Conservation (phyloP, 2,113 vertebrate genomes). For the Sander lucioperca region DNA sequence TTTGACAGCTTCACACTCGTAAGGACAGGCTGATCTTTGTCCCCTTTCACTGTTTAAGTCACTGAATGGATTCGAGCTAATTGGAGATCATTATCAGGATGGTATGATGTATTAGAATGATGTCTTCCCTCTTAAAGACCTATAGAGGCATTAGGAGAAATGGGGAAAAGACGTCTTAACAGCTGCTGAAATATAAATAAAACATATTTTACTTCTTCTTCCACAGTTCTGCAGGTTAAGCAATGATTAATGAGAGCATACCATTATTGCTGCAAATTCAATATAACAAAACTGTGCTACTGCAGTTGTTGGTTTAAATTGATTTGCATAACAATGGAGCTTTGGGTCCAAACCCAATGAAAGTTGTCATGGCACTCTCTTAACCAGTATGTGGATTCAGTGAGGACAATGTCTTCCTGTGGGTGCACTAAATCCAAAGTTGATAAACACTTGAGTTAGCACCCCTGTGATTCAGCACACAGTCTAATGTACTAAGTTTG, state of each 20-base stretch:
- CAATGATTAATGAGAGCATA: not conserved
- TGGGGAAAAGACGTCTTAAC: conserved; percentile 18
- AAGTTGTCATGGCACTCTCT: conserved; percentile 21
- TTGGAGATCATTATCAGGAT: conserved; percentile 81
- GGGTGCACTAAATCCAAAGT: conserved; percentile 74
- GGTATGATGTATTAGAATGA: conserved; percentile 76
- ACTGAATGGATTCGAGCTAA: conserved; percentile 80
- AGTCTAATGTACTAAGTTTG: conserved; percentile 79
- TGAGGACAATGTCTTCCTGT: conserved; percentile 54
- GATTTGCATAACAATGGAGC: not conserved
- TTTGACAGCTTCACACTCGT: conserved; percentile 65
- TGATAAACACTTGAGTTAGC: conserved; percentile 76
- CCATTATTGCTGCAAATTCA: not conserved
- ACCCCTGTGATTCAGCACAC: conserved; percentile 74
- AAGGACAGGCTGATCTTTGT: conserved; percentile 75
- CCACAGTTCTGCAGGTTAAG: not conserved
- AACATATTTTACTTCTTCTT: conserved; percentile 8
- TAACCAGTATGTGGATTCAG: conserved; percentile 39
- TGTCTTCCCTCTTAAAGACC: conserved; percentile 64
- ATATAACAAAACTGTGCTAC: not conserved
- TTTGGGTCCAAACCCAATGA: conserved; percentile 15
- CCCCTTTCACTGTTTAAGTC: conserved; percentile 79
- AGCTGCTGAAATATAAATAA: conserved; percentile 11
- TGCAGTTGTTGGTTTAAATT: conserved; percentile 12
- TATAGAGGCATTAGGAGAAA: conserved; percentile 39